A percentile compares a stretch with the other conserved stretches of the same genome.
phyloP scores from a whole-genome alignment of 2,113 vertebrate genomes.

The Eclectus roratus region DNA sequence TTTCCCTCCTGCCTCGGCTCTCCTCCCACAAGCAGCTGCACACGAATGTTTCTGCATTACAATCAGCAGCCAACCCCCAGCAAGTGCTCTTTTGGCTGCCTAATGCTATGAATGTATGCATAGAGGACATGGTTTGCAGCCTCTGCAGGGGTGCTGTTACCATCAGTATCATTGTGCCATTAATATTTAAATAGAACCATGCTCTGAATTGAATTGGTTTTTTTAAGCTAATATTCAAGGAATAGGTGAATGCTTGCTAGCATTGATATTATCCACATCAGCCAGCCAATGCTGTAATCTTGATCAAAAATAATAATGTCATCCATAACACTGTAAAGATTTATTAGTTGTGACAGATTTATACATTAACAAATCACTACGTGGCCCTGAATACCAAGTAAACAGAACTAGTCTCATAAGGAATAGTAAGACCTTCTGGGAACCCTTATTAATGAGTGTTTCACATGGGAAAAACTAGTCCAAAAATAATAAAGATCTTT shows the following conservation, averaged over 20 bases:
- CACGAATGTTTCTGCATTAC: not conserved
- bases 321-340: slow-evolving; percentile 68
- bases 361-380: slow-evolving; percentile 62
- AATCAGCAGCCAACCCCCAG: not conserved
- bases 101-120: not conserved
- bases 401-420: not conserved
- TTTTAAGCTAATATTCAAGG: slow-evolving; percentile 25
- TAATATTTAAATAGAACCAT: slow-evolving; percentile 61
- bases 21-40: not conserved
- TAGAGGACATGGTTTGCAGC: not conserved
- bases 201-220: slow-evolving; percentile 29
- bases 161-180: slow-evolving; percentile 31
- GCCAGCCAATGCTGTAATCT: slow-evolving; percentile 48
- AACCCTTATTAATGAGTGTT: not conserved
- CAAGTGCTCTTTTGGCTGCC: not conserved
- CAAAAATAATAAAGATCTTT: not conserved
- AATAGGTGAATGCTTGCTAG: slow-evolving; percentile 29
- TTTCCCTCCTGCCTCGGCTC: not conserved
- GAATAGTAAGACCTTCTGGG: not conserved
- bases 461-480: not conserved
- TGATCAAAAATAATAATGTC: slow-evolving; percentile 69
- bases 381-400: slow-evolving; percentile 38
- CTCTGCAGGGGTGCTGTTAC: not conserved
- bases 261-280: slow-evolving; percentile 23
- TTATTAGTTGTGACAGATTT: slow-evolving; percentile 64